Evolutionary conservation across 2,797 vertebrate species (phyloP).

Genomic region (Argya squamiceps): DNA sequence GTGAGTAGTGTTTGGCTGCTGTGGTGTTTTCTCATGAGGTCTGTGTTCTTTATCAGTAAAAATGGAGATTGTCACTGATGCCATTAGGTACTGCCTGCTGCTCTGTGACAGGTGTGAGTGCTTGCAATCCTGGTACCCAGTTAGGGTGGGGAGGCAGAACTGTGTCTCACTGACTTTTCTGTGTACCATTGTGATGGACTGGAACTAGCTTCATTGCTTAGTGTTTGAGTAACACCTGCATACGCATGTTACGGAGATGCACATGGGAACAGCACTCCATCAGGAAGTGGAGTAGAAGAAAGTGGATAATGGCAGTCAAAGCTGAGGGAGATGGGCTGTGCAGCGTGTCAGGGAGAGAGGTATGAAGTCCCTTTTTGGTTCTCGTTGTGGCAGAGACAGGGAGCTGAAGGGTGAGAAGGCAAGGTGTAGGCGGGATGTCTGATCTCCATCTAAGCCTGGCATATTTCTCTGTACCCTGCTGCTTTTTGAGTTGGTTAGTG

Average conservation of each 20-base stretch:
- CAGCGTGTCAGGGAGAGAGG: background rate
- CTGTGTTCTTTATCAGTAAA: background rate
- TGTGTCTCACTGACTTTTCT: background rate
- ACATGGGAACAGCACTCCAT: fast-evolving
- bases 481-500: background rate
- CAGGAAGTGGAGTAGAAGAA: background rate
- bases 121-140: fast-evolving
- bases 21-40: background rate
- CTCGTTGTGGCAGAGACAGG: background rate
- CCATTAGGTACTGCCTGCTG: background rate
- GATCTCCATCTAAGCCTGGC: background rate
- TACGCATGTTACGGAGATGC: fast-evolving
- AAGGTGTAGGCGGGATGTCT: fast-evolving
- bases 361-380: background rate
- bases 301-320: background rate
- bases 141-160: background rate
- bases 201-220: background rate
- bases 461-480: background rate
- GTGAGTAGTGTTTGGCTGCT: background rate
- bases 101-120: background rate
- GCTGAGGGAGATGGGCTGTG: background rate
- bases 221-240: background rate
- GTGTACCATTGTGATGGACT: fast-evolving
- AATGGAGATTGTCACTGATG: background rate
- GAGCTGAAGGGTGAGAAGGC: background rate